These are phyloP conservation scores for Laterallus jamaicensis DNA, from an alignment of 2,113 vertebrate genomes.

Conservation along the genomic window DNA sequence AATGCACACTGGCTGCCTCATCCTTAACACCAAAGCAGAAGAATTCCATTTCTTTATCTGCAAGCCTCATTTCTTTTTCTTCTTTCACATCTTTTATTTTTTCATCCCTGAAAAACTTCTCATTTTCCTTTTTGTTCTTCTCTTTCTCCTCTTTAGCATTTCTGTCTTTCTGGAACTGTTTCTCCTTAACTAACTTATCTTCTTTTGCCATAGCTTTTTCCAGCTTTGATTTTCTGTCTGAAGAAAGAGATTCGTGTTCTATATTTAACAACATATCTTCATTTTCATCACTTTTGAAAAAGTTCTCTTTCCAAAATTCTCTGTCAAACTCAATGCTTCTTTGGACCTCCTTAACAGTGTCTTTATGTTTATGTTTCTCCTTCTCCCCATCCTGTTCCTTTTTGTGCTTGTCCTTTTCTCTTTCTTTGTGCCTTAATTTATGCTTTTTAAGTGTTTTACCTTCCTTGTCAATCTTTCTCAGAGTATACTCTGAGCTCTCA, in stretches of 20 bases:
- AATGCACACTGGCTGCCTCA: slow-evolving; percentile 24
- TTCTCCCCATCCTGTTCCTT: slow-evolving; percentile 90
- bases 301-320: slow-evolving; percentile 99
- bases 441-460: slow-evolving; percentile 96
- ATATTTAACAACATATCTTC: slow-evolving; percentile 81
- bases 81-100: slow-evolving; percentile 82
- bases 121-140: slow-evolving; percentile 88
- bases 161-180: slow-evolving; percentile 85
- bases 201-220: slow-evolving; percentile 86
- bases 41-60: slow-evolving; percentile 79
- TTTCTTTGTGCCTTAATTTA: slow-evolving; percentile 95
- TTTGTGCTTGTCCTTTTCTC: slow-evolving; percentile 90
- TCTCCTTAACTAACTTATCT: slow-evolving; percentile 86
- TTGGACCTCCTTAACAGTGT: slow-evolving; percentile 85
- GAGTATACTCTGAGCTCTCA: slow-evolving; percentile 82
- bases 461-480: slow-evolving; percentile 89
- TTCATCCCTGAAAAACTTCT: slow-evolving; percentile 84
- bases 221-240: slow-evolving; percentile 81
- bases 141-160: slow-evolving; percentile 90
- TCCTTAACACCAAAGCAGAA: slow-evolving; percentile 66
- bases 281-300: slow-evolving; percentile 97
- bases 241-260: slow-evolving; percentile 79
- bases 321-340: slow-evolving; percentile 96
- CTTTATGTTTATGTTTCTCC: slow-evolving; percentile 89
- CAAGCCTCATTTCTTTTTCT: slow-evolving; percentile 78